Evolutionary conservation across 2,888 invertebrate species (phyloP).

Genomic region (Keiferia lycopersicella): DNA sequence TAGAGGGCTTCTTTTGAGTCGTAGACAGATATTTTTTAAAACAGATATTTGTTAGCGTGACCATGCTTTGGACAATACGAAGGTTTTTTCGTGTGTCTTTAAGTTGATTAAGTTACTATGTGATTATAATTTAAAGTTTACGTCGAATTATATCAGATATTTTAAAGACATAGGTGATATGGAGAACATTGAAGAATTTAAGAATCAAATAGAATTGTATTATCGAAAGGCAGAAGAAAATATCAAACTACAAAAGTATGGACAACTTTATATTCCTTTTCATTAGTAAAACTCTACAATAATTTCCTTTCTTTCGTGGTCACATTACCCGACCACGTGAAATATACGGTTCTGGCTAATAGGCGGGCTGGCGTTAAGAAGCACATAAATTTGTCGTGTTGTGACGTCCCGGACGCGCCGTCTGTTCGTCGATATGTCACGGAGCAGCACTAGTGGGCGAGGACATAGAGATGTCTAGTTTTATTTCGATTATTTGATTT

Average conservation of each 20-base stretch:
- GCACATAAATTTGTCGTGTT: conserved; percentile 79
- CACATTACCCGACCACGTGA: conserved; percentile 60
- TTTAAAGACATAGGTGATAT: too few species aligned
- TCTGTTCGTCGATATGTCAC: conserved; percentile 81
- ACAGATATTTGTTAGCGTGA: background rate
- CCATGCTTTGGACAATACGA: too few species aligned
- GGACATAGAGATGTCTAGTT: conserved; percentile 47
- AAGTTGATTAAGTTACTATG: too few species aligned
- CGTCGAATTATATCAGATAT: too few species aligned
- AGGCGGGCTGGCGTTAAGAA: conserved; percentile 79
- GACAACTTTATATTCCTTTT: too few species aligned
- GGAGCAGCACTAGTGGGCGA: conserved; percentile 53
- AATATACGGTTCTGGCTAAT: conserved; percentile 77
- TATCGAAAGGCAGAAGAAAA: too few species aligned
- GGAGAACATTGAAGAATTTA: too few species aligned
- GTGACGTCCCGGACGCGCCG: conserved; percentile 72
- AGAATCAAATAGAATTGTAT: too few species aligned
- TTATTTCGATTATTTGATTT: background rate
- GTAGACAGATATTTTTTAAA: background rate
- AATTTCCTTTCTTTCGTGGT: conserved; percentile 52
- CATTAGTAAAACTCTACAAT: too few species aligned
- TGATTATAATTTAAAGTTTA: too few species aligned
- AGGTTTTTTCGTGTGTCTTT: too few species aligned
- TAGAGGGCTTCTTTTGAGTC: background rate
- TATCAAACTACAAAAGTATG: too few species aligned